Evolutionary conservation across 2,797 vertebrate species (phyloP), one percentile per base, ranked within the genome.

Genomic region (Coranthus polyacanthus): DNA sequence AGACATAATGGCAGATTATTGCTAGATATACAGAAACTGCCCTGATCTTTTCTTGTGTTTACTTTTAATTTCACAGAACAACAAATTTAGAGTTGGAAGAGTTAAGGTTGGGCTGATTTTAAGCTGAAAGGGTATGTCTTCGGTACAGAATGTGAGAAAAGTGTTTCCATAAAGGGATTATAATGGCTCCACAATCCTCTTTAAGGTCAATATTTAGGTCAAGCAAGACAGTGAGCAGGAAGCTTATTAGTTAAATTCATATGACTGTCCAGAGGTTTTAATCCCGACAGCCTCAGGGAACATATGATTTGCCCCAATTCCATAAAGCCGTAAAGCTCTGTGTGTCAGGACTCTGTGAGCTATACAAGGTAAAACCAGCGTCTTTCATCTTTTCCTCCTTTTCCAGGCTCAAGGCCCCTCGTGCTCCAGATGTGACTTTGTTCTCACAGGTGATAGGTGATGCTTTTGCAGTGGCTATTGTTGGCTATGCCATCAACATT

Each of bases 401-500:
- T 34, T 51, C 8, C 80, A 98, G 97, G 77, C 74, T 98, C 73
- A 85, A 93, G 20, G 67, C 94, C 0, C 97, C 97, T 0, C 55
- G 47, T 50, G 78, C 20, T 53, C 96, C 97, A 49, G 89, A 90
- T 0, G 0, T 62, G 41, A 63, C 46, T 32, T 79, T 95, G 41
- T 97, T 97, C 36, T 62, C 85, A 5, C 17, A 81, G 7, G 68
- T 98, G 13, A 67, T 87, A 0, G 95, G 95, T 11, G 96, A 96
- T 0, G 96, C 97, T 21, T 97, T 99, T 7, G 93, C 97, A 39
- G 85, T 98, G 0, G 96, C 96, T 0, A 93, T 99, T 22, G 97
- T 99, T 15, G 94, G 95, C 50, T 98, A 96, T 0, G 96, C 96
- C 88, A 96, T 98, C 56, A 95, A 88, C 81, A 97, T 98, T 85